Percentiles rank a stretch among this genome's conserved stretches.
Conservation (phyloP, 2,888 invertebrate species). For the Cheilosia soror region DNA sequence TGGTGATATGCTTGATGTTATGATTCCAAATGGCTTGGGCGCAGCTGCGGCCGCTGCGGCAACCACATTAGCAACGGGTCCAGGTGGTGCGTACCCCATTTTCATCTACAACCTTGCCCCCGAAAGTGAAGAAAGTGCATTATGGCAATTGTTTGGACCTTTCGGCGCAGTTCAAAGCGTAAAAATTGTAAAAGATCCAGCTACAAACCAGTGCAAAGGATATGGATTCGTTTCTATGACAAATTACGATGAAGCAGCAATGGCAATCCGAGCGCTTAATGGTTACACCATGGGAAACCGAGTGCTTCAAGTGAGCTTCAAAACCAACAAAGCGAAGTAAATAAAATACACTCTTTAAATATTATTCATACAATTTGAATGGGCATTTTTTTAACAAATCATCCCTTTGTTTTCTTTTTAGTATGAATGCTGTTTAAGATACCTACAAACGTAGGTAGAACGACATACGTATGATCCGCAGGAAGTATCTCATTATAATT, state of each 20-base stretch:
- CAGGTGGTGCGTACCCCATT: constrained; percentile 87
- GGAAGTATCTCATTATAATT: constrained; percentile 65
- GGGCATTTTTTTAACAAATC: constrained; percentile 20
- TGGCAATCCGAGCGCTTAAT: constrained; percentile 97
- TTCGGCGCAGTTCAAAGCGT: constrained; percentile 90
- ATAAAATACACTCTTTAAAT: constrained; percentile 28
- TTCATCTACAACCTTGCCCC: constrained; percentile 98
- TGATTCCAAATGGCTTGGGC: constrained; percentile 90
- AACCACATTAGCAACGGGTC: constrained; percentile 81
- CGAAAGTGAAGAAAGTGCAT: constrained; percentile 97
- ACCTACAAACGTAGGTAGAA: constrained; percentile 31
- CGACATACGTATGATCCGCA: constrained; percentile 49
- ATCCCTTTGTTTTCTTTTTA: constrained; percentile 47
- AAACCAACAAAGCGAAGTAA: constrained; percentile 92
- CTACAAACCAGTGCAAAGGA: constrained; percentile 98
- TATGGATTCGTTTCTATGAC: constrained; percentile 99
- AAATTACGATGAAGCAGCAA: constrained; percentile 98
- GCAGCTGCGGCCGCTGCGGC: constrained; percentile 82
- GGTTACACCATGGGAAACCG: constrained; percentile 98
- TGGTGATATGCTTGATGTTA: constrained; percentile 90
- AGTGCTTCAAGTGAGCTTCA: constrained; percentile 98
- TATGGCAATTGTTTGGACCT: constrained; percentile 97
- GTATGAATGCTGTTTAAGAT: constrained; percentile 70
- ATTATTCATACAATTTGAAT: not conserved
- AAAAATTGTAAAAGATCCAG: constrained; percentile 97